Evolutionary conservation across 2,797 vertebrate species (phyloP), one percentile per base, ranked within the genome.

Genomic region (Lepidocolaptes lacrymiger): DNA sequence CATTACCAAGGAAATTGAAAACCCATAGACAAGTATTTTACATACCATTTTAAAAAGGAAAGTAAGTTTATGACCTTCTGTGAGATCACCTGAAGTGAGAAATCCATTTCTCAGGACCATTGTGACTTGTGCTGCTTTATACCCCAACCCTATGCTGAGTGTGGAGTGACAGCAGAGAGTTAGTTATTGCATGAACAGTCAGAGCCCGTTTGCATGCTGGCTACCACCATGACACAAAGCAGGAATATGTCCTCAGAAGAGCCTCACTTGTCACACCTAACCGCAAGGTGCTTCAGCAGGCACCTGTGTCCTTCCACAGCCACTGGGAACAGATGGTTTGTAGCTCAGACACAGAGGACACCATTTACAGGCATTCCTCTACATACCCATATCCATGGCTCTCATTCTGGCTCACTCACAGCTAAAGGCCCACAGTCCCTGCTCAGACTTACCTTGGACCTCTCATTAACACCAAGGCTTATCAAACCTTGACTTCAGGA

Each of bases 81-180:
- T 34, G 64, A 72, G 62, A 48, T 52, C 85, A 92, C 9, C 41
- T 64, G 46, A 80, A 88, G 36, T 0, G 1, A 73, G 92, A 81
- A 34, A 72, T 62, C 22, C 6, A 18, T 30, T 21, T 78, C 28
- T 32, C 36, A 72, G 68, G 58, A 30, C 43, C 44, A 69, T 20
- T 18, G 15, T 22, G 51, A 79, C 34, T 44, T 20, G 5, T 17
- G 55, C 27, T 66, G 71, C 48, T 44, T 41, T 39, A 87, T 52
- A 80, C 21, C 23, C 44, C 44, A 39, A 30, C 11, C 21, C 48
- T 7, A 32, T 1, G 0, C 62, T 0, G 3, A 18, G 5, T 0
- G 3, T 1, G 11, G n/a, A 34, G 58, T 24, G 43, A 16, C 22
- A 68, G 58, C 36, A 39, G 22, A 71, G 17, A 37, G 36, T 1